Conservation (phyloP, 2,113 vertebrate genomes). For the Okapia johnstoni region DNA sequence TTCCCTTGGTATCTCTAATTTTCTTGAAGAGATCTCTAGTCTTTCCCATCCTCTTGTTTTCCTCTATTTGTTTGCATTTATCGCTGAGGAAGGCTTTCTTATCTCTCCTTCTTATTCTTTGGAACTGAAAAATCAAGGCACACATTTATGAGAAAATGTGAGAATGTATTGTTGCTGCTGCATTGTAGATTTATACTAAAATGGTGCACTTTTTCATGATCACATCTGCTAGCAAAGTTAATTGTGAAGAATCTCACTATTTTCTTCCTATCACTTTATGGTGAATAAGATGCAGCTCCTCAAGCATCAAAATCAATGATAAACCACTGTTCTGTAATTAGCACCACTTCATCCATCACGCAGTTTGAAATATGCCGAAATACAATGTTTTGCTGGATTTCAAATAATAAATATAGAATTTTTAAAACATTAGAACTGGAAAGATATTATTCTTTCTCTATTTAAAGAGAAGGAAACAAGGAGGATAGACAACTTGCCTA, state of each 20-base stretch:
- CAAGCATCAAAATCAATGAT: background rate
- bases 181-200: background rate
- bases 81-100: background rate
- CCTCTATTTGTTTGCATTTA: background rate
- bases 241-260: background rate
- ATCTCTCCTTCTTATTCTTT: background rate
- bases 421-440: background rate
- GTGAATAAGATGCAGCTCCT: background rate
- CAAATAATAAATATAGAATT: background rate
- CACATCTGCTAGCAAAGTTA: background rate
- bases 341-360: background rate
- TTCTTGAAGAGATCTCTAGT: background rate
- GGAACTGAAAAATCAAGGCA: background rate
- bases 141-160: background rate
- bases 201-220: background rate
- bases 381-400: background rate
- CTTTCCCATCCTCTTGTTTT: background rate
- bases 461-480: background rate
- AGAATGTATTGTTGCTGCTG: background rate
- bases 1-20: background rate
- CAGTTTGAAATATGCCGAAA: background rate
- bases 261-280: background rate
- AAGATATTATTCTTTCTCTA: background rate
- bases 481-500: background rate
- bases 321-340: background rate